Base-by-base conservation (phyloP, 2,797 vertebrate species). In the Acanthiza pusilla region DNA sequence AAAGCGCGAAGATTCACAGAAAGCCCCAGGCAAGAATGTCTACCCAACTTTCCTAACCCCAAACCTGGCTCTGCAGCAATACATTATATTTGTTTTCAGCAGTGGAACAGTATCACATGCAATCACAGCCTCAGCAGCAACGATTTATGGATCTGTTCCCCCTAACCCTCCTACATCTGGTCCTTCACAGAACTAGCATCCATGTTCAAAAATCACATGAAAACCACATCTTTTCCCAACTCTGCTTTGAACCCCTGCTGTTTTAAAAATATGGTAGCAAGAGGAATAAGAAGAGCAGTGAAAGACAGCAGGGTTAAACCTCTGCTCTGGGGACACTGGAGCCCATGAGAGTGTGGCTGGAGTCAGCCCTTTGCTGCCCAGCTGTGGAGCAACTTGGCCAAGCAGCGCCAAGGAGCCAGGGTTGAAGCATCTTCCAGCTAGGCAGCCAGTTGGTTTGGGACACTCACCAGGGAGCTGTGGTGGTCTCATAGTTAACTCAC, bases 31-130 rank as follows among this genome's bases (percentile, higher is more conserved):
- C 62, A 88, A 91, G 43, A 38, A 78, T 93, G 68, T 92, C 85
- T 91, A 91, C 88, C 67, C 93, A 91, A 73, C 53, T 91, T 92
- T 92, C 84, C 72, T 92, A 91, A 68, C 57, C 58, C 63, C 55
- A 93, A 72, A 89, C 55, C 54, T 88, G 75, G 43, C 50, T 97
- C 82, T 68, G 50, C 42, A 68, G 36, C 68, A 77, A 80, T 26
- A 68, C 36, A 93, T 89, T 85, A 67, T 53, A 90, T 68, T 93
- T 83, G 50, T 85, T 92, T 91, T 87, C 86, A 76, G 57, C 74
- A 85, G 34, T 65, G 42, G 61, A 90, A 87, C 79, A 88, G 17
- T 71, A 87, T 71, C 61, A 76, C 57, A 79, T 68, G n/a, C 0
- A 2, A 88, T 54, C 57, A 47, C 10, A 74, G 65, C 32, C 75